Conservation (phyloP, 2,888 invertebrate species). For the Therioaphis trifolii region DNA sequence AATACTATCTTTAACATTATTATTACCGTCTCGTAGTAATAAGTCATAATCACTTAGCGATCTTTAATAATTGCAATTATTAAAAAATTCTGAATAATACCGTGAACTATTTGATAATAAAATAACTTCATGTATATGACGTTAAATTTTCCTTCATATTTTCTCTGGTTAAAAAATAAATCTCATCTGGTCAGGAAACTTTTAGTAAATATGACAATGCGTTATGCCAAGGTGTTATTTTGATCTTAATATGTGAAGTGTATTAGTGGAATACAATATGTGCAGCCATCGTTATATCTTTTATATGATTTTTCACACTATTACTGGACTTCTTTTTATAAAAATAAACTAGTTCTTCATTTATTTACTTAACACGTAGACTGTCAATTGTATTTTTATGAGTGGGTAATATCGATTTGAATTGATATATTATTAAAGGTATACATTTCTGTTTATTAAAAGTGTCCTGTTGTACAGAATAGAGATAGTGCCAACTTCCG, state of each 20-base stretch:
- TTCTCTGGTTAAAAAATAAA: too few relatives aligned
- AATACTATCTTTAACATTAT: slow-evolving; percentile 6
- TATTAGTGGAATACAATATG: too few relatives aligned
- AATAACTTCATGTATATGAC: too few relatives aligned
- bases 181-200: too few relatives aligned
- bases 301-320: background rate
- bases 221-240: too few relatives aligned
- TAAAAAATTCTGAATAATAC: background rate
- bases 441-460: background rate
- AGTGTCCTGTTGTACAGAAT: background rate
- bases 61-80: background rate
- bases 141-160: too few relatives aligned
- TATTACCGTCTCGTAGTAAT: background rate
- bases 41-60: background rate
- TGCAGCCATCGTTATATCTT: too few relatives aligned
- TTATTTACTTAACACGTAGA: too few relatives aligned
- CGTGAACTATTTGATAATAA: background rate
- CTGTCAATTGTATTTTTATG: background rate
- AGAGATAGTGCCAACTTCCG: background rate
- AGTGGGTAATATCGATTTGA: background rate
- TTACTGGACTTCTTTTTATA: background rate
- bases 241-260: too few relatives aligned
- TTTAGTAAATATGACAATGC: too few relatives aligned
- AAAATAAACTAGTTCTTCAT: background rate
- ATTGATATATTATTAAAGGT: background rate